Base-by-base conservation (phyloP, 2,888 invertebrate species). In the Luperina nickerlii region DNA sequence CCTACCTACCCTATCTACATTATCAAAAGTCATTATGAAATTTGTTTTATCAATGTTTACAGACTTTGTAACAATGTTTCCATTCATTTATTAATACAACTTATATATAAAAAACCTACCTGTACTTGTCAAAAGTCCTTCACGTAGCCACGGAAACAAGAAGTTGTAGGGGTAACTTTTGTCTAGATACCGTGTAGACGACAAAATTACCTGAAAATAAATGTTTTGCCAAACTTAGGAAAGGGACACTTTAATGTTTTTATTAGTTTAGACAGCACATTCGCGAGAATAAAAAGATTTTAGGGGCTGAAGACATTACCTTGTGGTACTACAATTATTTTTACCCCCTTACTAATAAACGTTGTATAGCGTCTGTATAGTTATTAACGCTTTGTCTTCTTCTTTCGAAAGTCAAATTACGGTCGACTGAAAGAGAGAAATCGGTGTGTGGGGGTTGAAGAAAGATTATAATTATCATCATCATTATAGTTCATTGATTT, bases 141-240 rank as follows among this genome's bases (percentile, higher is more conserved):
- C 92, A 5, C 91, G 85, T 1, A 97, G 92, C 97, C 97, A 97
- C 1, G 95, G 94, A n/a, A 88, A 82, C 1, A 97, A 82, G 63
- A 95, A 92, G 5, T 88, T 78, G 77, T 97, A 97, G 0, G 95
- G 82, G 0, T 66, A 2, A 57, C 92, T 90, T 90, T 97, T 97
- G 9, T 93, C 90, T 32, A 92, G 94, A 79, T 93, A 90, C 24
- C 90, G 92, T 0, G 90, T 81, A 24, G 92, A 86, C 5, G 91
- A 90, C 38, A 89, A 76, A 0, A 91, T 68, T 32, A 75, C 60
- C 91, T 91, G 83, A 48, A 88, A 84, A 79, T 65, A 76, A 63
- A 57, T 54, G 9, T 24, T 65, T 60, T 13, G 7, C 6, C 6
- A 18, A 57, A 32, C 1, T 32, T 9, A 42, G 15, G 4, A 18